phyloP scores from a whole-genome alignment of 2,888 invertebrate species.

The Eustalomyia histrio region DNA sequence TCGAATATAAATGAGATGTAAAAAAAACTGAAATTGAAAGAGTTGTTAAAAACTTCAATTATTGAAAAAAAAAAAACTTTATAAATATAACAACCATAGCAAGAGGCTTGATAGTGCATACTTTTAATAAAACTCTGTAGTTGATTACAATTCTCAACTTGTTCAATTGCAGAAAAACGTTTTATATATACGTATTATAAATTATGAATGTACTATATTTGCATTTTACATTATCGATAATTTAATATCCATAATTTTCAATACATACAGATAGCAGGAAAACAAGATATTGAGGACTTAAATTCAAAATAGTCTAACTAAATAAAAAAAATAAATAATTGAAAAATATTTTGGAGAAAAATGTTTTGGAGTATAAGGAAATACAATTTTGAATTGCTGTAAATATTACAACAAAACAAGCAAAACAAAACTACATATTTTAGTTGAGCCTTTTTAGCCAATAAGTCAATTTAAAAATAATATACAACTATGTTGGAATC shows the following conservation, averaged over 20 bases:
- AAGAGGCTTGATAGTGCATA: background rate
- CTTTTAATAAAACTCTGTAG: slow-evolving; percentile 37
- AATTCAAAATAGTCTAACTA: too few relatives aligned
- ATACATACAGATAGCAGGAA: slow-evolving; percentile 11
- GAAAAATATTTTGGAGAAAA: too few relatives aligned
- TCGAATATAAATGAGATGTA: background rate
- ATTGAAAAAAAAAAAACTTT: slow-evolving; percentile 15
- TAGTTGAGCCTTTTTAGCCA: too few relatives aligned
- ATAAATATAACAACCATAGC: slow-evolving; percentile 15
- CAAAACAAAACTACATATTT: too few relatives aligned
- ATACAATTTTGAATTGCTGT: too few relatives aligned
- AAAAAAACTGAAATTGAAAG: slow-evolving; percentile 15
- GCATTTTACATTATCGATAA: slow-evolving; percentile 53
- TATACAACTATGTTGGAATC: too few relatives aligned
- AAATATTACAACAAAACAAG: too few relatives aligned
- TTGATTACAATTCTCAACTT: slow-evolving; percentile 33
- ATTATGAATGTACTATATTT: too few relatives aligned
- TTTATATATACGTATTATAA: slow-evolving; percentile 19
- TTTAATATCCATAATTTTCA: slow-evolving; percentile 61
- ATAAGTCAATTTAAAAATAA: too few relatives aligned
- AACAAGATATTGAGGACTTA: too few relatives aligned
- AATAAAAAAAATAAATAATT: too few relatives aligned
- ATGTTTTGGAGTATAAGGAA: too few relatives aligned
- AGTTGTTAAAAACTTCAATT: slow-evolving; percentile 38
- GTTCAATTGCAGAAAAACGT: slow-evolving; percentile 52